Evolutionary conservation across 2,888 invertebrate species (phyloP).

Genomic region (Callimorpha dominula): DNA sequence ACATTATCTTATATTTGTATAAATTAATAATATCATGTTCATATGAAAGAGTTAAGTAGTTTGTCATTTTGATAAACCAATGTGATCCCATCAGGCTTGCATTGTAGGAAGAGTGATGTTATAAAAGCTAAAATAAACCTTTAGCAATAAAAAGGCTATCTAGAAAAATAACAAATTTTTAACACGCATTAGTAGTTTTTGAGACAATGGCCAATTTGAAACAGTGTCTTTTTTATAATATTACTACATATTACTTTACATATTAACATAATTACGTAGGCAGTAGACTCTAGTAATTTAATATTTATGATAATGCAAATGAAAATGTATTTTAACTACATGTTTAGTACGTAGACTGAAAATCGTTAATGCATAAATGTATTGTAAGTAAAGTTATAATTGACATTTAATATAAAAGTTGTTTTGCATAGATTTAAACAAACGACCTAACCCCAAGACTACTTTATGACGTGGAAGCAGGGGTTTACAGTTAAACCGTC

Average conservation of each 20-base stretch:
- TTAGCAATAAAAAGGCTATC: background rate
- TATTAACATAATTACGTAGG: background rate
- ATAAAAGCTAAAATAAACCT: background rate
- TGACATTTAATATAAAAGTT: background rate
- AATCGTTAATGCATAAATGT: no score
- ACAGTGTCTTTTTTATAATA: no score
- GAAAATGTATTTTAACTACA: no score
- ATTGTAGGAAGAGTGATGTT: background rate
- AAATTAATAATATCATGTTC: no score
- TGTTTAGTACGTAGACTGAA: background rate
- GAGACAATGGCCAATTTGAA: no score
- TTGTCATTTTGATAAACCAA: no score
- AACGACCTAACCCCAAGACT: conserved; percentile 9
- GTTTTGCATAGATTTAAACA: conserved; percentile 4
- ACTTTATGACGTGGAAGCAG: conserved; percentile 22
- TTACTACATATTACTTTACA: no score
- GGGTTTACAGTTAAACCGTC: conserved; percentile 38
- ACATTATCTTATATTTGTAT: no score
- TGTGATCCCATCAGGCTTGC: background rate
- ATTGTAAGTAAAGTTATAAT: background rate
- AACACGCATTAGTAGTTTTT: no score
- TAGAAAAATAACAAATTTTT: no score
- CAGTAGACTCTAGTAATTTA: background rate
- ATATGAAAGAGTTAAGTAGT: no score
- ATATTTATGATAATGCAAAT: no score